These are phyloP conservation scores for Sphaeridia pumilis DNA, from an alignment of 2,888 invertebrate species.

Conservation along the genomic window DNA sequence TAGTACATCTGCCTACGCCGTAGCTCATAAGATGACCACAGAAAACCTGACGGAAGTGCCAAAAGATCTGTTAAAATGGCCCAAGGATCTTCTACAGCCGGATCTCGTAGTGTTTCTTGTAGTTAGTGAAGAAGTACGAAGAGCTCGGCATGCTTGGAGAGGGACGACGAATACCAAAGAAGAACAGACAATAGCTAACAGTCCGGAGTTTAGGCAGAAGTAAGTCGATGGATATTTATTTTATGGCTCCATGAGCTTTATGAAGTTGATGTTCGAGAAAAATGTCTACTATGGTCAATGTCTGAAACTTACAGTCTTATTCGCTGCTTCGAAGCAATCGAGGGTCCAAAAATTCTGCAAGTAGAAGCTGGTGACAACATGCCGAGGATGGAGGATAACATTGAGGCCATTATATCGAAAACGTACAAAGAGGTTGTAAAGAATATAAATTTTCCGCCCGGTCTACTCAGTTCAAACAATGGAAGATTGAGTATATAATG, in stretches of 20 bases:
- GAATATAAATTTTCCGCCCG: slow-evolving; percentile 1
- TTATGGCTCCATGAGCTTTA: too few relatives aligned
- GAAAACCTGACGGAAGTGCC: slow-evolving; percentile 35
- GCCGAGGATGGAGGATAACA: slow-evolving; percentile 12
- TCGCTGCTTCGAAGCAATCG: slow-evolving; percentile 24
- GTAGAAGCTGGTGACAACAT: slow-evolving; percentile 32
- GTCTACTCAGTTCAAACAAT: not conserved
- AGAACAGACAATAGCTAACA: slow-evolving; percentile 30
- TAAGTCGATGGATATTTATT: too few relatives aligned
- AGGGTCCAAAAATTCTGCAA: slow-evolving; percentile 21
- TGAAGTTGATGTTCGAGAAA: too few relatives aligned
- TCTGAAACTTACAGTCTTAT: slow-evolving; percentile 31
- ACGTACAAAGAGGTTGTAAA: slow-evolving; percentile 15
- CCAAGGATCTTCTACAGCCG: slow-evolving; percentile 42
- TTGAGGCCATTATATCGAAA: slow-evolving; percentile 21
- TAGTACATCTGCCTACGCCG: slow-evolving; percentile 43
- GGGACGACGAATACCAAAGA: slow-evolving; percentile 34
- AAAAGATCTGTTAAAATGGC: slow-evolving; percentile 41
- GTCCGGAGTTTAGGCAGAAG: slow-evolving; percentile 28
- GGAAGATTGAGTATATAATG: slow-evolving; percentile 16
- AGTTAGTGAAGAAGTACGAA: slow-evolving; percentile 41
- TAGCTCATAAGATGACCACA: slow-evolving; percentile 39
- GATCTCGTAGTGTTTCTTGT: slow-evolving; percentile 41
- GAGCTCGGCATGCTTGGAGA: slow-evolving; percentile 37
- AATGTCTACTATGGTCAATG: too few relatives aligned